Conservation (phyloP, 2,888 invertebrate genomes). For the Galeruca laticollis region DNA sequence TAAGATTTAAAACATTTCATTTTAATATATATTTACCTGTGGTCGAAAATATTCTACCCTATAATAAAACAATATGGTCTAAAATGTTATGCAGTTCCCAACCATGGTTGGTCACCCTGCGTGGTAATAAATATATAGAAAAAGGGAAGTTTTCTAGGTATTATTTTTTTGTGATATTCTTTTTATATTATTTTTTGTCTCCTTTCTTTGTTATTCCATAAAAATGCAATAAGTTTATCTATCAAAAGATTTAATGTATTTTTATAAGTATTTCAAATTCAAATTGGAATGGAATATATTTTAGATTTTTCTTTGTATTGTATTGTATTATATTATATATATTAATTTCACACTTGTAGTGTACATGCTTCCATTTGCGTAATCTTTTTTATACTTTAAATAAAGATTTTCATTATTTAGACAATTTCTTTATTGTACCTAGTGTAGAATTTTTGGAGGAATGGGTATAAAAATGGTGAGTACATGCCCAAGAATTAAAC, state of each 20-base stretch:
- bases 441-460: background rate
- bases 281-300: constrained; percentile 5
- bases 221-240: constrained; percentile 24
- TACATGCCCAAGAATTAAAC: background rate
- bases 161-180: constrained; percentile 29
- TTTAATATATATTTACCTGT: too few species aligned
- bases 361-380: constrained; percentile 55
- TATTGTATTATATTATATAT: constrained; percentile 47
- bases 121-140: constrained; percentile 22
- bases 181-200: constrained; percentile 10
- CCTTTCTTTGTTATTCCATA: constrained; percentile 20
- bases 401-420: constrained; percentile 50
- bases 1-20: too few species aligned
- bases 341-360: constrained; percentile 48
- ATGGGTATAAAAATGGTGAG: background rate
- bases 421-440: background rate
- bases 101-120: background rate
- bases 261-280: constrained; percentile 13
- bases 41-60: too few species aligned
- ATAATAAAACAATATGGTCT: background rate
- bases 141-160: constrained; percentile 24
- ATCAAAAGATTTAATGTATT: constrained; percentile 27
- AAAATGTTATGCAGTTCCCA: background rate
- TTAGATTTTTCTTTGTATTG: constrained; percentile 42
- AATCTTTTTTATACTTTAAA: constrained; percentile 55